phyloP scores from a whole-genome alignment of 2,113 vertebrate genomes.

The Cavia aperea region DNA sequence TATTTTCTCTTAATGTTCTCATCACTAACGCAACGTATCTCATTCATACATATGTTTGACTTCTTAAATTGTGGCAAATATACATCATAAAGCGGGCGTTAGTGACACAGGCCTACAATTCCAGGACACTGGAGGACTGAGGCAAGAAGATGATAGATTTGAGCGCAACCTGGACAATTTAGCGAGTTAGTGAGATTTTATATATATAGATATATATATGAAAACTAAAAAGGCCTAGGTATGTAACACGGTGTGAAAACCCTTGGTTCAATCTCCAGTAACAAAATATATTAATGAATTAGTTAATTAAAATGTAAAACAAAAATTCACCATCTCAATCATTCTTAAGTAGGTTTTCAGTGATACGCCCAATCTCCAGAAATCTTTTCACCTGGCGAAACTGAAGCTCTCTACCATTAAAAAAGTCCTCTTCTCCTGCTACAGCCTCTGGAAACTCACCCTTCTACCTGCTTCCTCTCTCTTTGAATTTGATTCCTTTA shows the following conservation, averaged over 20 bases:
- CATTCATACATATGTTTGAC: neutral
- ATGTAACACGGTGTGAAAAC: neutral
- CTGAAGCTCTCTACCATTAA: neutral
- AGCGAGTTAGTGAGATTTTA: neutral
- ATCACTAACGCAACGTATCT: neutral
- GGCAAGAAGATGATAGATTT: neutral
- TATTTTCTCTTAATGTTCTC: constrained; percentile 24
- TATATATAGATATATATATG: neutral
- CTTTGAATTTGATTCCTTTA: neutral
- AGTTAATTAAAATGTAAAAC: neutral
- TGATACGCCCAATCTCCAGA: neutral
- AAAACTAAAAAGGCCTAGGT: neutral
- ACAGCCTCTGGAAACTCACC: neutral
- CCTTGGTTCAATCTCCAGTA: neutral
- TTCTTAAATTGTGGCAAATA: constrained; percentile 8
- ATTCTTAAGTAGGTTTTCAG: neutral
- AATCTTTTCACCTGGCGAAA: neutral
- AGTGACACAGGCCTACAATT: neutral
- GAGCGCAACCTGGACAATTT: neutral
- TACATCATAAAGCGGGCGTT: neutral
- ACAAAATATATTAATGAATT: neutral
- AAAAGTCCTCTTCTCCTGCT: neutral
- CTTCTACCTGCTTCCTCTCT: neutral
- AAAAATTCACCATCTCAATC: neutral
- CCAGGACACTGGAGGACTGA: neutral